Base-by-base conservation (phyloP, 2,797 vertebrate species). In the Myripristis murdjan region DNA sequence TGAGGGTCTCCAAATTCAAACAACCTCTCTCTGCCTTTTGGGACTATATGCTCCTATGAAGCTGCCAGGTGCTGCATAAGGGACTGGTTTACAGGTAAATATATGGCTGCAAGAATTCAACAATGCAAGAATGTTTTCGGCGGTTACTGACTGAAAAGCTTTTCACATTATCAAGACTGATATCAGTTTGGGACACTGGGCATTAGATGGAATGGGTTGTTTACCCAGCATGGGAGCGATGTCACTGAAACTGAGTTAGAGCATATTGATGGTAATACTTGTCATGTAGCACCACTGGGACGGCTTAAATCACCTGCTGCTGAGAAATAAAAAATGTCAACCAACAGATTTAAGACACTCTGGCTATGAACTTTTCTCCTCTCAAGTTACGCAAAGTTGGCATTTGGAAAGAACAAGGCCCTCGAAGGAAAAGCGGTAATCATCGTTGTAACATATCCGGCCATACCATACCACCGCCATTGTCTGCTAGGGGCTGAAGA, bases 281-380 rank as follows among this genome's bases (percentile, higher is more conserved):
- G 69, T 82, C 54, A 12, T 84, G 85, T 86, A 83, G 67, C 74
- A 79, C 87, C 67, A 57, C 43, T 44, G 78, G 89, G 82, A 82
- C 18, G 6, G 71, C 74, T 87, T 93, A 93, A 94, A 93, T 93
- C 91, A 93, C 87, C 88, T 80, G 65, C 66, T 68, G 77, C 85
- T 69, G 63, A 85, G 86, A 87, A 90, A 93, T 90, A 92, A 91
- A 89, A 84, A 91, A 91, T 73, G 90, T 88, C 92, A 91, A 62
- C 51, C 67, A 59, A 46, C 72, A 86, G 86, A 92, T 93, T 94
- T 91, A 93, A 92, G 75, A 86, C 77, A 79, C 60, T 84, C 75
- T 54, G 55, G 68, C 75, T 62, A 52, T 91, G 81, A 89, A 89
- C 80, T 85, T 90, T 83, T 77, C 71, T 84, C 56, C 61, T 77